phyloP scores from a whole-genome alignment of 2,888 invertebrate genomes.

The Agriopis aurantiaria region DNA sequence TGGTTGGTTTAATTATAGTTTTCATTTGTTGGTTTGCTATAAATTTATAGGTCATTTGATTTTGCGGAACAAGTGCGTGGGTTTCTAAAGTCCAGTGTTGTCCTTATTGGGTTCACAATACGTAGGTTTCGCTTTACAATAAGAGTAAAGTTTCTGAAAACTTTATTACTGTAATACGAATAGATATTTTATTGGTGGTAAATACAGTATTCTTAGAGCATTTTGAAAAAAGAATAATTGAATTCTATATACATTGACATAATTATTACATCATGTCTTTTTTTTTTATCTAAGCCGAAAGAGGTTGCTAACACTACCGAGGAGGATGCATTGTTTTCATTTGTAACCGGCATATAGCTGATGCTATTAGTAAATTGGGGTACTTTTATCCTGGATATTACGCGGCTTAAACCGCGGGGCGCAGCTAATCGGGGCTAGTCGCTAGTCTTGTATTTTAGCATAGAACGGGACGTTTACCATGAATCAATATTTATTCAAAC shows the following conservation, averaged over 20 bases:
- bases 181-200: conserved; percentile 25
- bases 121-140: conserved; percentile 41
- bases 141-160: conserved; percentile 27
- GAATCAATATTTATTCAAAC: conserved; percentile 8
- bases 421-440: not conserved
- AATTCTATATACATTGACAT: not conserved
- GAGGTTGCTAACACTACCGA: not conserved
- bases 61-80: conserved; percentile 44
- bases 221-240: not conserved
- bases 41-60: conserved; percentile 43
- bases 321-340: too few species aligned
- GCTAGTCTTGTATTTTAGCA: not conserved
- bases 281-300: not conserved
- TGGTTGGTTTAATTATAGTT: conserved; percentile 27
- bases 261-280: not conserved
- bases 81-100: conserved; percentile 34
- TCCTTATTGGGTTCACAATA: conserved; percentile 35
- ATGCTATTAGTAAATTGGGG: not conserved
- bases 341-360: too few species aligned
- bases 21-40: conserved; percentile 32
- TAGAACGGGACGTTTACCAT: conserved; percentile 3
- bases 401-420: not conserved
- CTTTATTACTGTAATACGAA: conserved; percentile 27
- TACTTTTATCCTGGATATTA: too few species aligned
- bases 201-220: not conserved